Percentiles rank a stretch among this genome's conserved stretches.
These are phyloP conservation scores for Semaprochilodus insignis DNA, from an alignment of 2,797 vertebrate genomes.

Conservation along the genomic window DNA sequence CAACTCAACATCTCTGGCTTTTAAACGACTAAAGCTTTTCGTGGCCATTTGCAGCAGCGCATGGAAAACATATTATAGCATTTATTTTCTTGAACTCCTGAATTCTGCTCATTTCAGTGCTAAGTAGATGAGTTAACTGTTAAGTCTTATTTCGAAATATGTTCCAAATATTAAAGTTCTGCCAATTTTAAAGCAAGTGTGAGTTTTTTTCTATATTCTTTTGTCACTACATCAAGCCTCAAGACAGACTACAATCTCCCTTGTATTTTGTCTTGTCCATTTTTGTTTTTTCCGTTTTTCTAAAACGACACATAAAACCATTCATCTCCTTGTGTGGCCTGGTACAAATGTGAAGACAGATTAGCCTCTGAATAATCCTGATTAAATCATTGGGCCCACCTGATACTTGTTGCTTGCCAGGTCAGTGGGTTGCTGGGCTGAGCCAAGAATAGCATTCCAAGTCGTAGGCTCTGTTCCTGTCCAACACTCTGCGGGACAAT, in stretches of 20 bases:
- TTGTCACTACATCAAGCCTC: too few species aligned
- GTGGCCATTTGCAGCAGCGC: too few species aligned
- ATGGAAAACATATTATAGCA: too few species aligned
- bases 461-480: constrained; percentile 14
- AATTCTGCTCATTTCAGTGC: too few species aligned
- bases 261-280: not conserved
- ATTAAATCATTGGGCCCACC: constrained; percentile 44
- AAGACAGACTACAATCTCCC: not conserved
- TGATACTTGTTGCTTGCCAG: constrained; percentile 49
- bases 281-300: not conserved
- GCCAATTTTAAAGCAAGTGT: too few species aligned
- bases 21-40: too few species aligned
- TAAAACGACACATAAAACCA: constrained; percentile 7
- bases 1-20: too few species aligned
- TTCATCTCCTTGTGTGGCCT: constrained; percentile 8
- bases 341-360: constrained; percentile 45
- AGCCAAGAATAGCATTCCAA: constrained; percentile 23
- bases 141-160: too few species aligned
- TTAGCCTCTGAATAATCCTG: constrained; percentile 45
- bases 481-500: constrained; percentile 12
- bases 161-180: too few species aligned
- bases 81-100: too few species aligned
- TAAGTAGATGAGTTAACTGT: too few species aligned
- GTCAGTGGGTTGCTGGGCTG: constrained; percentile 44
- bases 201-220: too few species aligned